phyloP scores from a whole-genome alignment of 2,797 vertebrate genomes.

The Ctenosaura bakeri region DNA sequence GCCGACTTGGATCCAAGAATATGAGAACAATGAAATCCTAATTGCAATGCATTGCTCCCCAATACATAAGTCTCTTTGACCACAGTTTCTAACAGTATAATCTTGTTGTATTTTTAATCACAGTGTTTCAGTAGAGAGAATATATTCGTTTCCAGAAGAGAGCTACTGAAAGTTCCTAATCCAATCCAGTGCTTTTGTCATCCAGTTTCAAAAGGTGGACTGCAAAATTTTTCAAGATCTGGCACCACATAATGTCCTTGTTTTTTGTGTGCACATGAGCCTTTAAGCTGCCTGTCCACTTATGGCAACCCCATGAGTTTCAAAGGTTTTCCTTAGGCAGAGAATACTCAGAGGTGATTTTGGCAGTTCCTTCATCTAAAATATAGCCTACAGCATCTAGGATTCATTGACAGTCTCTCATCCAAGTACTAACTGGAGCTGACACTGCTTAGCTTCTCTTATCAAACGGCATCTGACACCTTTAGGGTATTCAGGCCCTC shows the following conservation, averaged over 20 bases:
- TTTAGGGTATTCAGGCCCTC: too few species aligned
- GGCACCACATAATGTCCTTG: neutral
- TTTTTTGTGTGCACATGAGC: neutral
- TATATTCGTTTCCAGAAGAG: constrained; percentile 35
- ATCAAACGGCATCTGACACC: too few species aligned
- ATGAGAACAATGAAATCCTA: constrained; percentile 30
- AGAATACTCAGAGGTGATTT: too few species aligned
- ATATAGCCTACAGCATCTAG: too few species aligned
- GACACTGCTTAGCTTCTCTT: too few species aligned
- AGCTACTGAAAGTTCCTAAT: constrained; percentile 49
- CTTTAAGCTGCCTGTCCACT: too few species aligned
- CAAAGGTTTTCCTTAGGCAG: too few species aligned
- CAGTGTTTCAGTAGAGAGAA: constrained; percentile 4
- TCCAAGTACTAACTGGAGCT: too few species aligned
- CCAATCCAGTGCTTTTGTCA: constrained; percentile 11
- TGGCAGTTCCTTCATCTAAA: too few species aligned
- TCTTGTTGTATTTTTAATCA: constrained; percentile 5
- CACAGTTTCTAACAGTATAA: constrained; percentile 15
- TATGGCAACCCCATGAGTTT: too few species aligned
- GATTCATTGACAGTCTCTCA: too few species aligned
- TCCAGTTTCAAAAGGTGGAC: constrained; percentile 22
- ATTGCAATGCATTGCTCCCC: neutral
- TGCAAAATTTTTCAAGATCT: neutral
- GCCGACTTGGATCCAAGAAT: constrained; percentile 35
- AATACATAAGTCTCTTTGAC: neutral